Conservation (phyloP, 2,797 vertebrate genomes). For the Lemur catta region DNA sequence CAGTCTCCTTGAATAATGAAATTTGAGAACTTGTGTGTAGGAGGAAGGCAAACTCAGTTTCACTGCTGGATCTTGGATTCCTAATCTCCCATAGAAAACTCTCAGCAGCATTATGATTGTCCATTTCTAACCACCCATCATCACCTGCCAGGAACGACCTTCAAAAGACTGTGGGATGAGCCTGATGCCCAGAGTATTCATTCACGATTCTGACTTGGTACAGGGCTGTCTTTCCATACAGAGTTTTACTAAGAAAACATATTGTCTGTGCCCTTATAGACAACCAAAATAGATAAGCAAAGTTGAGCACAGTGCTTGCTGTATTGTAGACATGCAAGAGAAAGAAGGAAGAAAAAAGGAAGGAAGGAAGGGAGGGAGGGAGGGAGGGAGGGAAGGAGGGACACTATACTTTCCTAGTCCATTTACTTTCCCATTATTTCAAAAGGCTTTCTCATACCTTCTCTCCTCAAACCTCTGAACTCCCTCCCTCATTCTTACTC, state of each 20-base stretch:
- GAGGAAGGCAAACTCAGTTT: not conserved
- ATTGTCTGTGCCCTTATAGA: not conserved
- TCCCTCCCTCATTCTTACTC: not conserved
- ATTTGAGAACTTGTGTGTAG: not conserved
- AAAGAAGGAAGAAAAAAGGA: not conserved
- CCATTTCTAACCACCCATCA: not conserved
- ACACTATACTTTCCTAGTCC: not conserved
- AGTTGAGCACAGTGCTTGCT: not conserved
- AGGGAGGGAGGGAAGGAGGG: fast-evolving
- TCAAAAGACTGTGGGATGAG: not conserved
- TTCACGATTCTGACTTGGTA: not conserved
- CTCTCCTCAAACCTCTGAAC: not conserved
- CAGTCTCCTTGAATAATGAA: not conserved
- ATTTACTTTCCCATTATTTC: not conserved
- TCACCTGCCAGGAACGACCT: not conserved
- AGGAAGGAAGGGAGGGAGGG: fast-evolving
- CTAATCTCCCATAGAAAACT: not conserved
- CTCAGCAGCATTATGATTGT: not conserved
- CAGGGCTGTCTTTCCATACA: not conserved
- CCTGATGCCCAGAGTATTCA: not conserved
- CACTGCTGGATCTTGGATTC: not conserved
- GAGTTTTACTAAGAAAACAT: not conserved
- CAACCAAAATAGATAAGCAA: not conserved
- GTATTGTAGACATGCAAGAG: not conserved
- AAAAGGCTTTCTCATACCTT: not conserved